Evolutionary conservation across 2,113 vertebrate genomes (phyloP).

Genomic region (Salvelinus fontinalis): DNA sequence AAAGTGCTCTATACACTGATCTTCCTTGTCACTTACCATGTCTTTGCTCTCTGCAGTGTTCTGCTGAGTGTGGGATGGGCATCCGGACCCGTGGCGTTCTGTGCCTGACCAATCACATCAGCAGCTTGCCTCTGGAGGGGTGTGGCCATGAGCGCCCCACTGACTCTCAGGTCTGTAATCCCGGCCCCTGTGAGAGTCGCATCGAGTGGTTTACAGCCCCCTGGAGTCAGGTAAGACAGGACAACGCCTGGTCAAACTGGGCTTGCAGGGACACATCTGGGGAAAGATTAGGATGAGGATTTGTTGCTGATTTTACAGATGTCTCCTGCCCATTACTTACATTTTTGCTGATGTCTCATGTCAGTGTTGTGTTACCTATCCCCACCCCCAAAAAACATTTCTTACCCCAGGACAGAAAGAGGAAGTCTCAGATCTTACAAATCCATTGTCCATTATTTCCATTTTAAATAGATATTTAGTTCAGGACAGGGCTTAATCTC

Average conservation of each 20-base stretch:
- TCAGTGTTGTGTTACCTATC: not conserved
- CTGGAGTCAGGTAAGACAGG: conserved; percentile 87
- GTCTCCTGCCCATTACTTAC: not conserved
- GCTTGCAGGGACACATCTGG: conserved; percentile 2
- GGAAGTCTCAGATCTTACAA: too few relatives aligned
- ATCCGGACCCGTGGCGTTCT: conserved; percentile 82
- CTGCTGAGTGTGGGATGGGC: conserved; percentile 87
- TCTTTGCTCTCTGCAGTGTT: conserved; percentile 76
- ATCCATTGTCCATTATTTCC: too few relatives aligned
- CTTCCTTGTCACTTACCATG: too few relatives aligned
- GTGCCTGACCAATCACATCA: conserved; percentile 88
- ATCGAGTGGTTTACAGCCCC: conserved; percentile 92
- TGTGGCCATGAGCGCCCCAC: conserved; percentile 85
- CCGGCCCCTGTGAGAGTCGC: conserved; percentile 84
- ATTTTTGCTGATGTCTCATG: not conserved
- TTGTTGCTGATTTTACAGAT: not conserved
- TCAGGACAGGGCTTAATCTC: too few relatives aligned
- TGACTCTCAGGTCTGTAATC: conserved; percentile 81
- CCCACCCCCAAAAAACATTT: not conserved
- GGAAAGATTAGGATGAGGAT: conserved; percentile 1
- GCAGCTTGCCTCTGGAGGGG: conserved; percentile 89
- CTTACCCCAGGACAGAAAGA: too few relatives aligned
- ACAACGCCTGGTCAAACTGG: not conserved
- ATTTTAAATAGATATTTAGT: too few relatives aligned
- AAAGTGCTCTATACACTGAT: too few relatives aligned